Percentiles rank a stretch among this genome's conserved stretches.
Evolutionary conservation across 2,888 invertebrate genomes (phyloP).

Genomic region (Leuctra nigra): DNA sequence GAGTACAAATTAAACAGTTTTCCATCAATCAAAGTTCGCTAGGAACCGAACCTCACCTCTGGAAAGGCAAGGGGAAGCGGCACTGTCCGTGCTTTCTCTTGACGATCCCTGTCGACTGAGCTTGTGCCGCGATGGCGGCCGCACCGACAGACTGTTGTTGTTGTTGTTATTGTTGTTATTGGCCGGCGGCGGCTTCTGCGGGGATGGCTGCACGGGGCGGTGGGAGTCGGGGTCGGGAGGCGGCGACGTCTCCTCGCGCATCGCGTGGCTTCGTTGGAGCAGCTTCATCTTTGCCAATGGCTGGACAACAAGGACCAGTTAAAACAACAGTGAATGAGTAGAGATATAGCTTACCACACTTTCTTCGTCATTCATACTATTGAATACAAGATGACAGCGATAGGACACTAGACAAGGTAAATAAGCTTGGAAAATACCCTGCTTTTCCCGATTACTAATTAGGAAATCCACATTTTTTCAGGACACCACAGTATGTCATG

Average conservation of each 20-base stretch:
- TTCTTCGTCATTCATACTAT: no score
- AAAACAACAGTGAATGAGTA: no score
- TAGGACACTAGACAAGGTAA: no score
- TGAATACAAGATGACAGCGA: no score
- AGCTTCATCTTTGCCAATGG: slow-evolving; percentile 62
- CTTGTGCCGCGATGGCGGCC: slow-evolving; percentile 39
- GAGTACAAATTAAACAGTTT: no score
- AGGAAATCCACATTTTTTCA: no score
- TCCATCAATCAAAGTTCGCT: no score
- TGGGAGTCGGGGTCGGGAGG: slow-evolving; percentile 40
- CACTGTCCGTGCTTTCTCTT: slow-evolving; percentile 41
- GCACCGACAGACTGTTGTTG: slow-evolving; percentile 29
- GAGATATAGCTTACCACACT: no score
- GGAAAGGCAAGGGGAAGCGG: slow-evolving; percentile 43
- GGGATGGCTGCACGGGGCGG: slow-evolving; percentile 35
- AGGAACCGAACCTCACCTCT: slow-evolving; percentile 39
- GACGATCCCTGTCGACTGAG: slow-evolving; percentile 42
- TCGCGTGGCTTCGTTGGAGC: slow-evolving; percentile 82
- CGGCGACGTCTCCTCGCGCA: slow-evolving; percentile 69
- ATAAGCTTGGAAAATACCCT: no score
- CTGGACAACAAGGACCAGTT: no score
- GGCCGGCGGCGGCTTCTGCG: slow-evolving; percentile 33
- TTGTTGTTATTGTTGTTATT: slow-evolving; percentile 27
- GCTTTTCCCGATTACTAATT: no score
- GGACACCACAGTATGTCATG: no score